Conservation (phyloP, 2,888 invertebrate genomes). For the Oligia latruncula region DNA sequence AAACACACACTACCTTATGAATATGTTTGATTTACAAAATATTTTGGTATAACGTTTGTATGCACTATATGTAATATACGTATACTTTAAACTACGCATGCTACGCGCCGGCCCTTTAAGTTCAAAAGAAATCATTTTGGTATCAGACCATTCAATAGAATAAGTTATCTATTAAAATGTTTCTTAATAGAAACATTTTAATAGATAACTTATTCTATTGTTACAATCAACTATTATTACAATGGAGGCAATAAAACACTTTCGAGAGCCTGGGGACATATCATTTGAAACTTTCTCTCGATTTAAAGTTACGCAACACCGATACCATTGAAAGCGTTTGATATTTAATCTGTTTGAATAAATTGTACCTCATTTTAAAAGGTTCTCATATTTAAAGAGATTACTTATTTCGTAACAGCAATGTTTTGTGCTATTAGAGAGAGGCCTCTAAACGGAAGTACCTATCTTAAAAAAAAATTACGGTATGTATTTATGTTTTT, state of each 20-base stretch:
- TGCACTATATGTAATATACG: too few relatives aligned
- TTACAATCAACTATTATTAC: slow-evolving; percentile 38
- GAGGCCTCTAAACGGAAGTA: not conserved
- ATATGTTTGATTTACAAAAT: too few relatives aligned
- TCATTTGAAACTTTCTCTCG: slow-evolving; percentile 66
- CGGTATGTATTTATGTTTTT: not conserved
- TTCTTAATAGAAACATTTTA: too few relatives aligned
- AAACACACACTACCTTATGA: too few relatives aligned
- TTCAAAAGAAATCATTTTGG: slow-evolving; percentile 16
- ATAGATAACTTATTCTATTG: too few relatives aligned
- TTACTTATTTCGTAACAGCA: slow-evolving; percentile 43
- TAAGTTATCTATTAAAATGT: slow-evolving; percentile 43
- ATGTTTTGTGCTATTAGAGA: slow-evolving; percentile 2
- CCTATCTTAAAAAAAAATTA: not conserved
- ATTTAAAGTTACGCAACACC: slow-evolving; percentile 60
- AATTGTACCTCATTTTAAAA: slow-evolving; percentile 44
- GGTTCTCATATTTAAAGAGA: slow-evolving; percentile 30
- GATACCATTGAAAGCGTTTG: slow-evolving; percentile 52
- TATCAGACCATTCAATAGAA: slow-evolving; percentile 16
- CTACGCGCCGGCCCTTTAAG: too few relatives aligned
- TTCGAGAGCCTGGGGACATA: slow-evolving; percentile 56
- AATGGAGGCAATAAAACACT: slow-evolving; percentile 47
- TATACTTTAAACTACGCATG: too few relatives aligned
- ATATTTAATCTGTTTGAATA: slow-evolving; percentile 60
- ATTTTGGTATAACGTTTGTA: too few relatives aligned